These are phyloP conservation scores for Leptinotarsa texana DNA, from an alignment of 1,140 invertebrate genomes.

Conservation along the genomic window DNA sequence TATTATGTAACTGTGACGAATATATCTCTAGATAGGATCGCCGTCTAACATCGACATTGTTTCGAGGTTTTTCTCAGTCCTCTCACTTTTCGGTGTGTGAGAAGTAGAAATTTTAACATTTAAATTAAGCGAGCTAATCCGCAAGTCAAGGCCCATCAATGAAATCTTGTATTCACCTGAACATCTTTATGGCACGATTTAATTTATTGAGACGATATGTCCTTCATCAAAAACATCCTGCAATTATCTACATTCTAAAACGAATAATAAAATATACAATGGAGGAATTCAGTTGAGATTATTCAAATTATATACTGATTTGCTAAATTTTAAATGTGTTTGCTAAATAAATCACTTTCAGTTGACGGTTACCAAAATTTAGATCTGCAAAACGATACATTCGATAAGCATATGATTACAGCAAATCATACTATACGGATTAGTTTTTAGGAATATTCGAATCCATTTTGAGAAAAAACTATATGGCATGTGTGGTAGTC, in stretches of 20 bases:
- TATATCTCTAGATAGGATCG: background rate
- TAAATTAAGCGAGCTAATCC: background rate
- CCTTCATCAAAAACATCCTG: background rate
- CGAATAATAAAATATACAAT: background rate
- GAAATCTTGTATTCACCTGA: background rate
- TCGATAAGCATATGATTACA: too few species aligned
- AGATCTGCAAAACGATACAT: too few species aligned
- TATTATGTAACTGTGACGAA: background rate
- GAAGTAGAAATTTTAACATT: slow-evolving; percentile 1
- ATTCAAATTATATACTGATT: background rate
- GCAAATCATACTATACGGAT: too few species aligned
- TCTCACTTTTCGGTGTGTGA: background rate
- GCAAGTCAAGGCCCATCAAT: background rate
- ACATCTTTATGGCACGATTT: slow-evolving; percentile 6
- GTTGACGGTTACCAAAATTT: background rate
- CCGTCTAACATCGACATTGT: background rate
- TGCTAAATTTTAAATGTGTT: background rate
- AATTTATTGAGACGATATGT: slow-evolving; percentile 1
- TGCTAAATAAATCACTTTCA: background rate
- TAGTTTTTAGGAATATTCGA: too few species aligned
- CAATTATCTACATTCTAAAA: background rate
- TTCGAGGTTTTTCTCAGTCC: background rate
- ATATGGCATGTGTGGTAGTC: too few species aligned
- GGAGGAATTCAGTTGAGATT: background rate
- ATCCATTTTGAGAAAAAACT: too few species aligned